These are phyloP conservation scores for Leuctra nigra DNA, from an alignment of 2,888 invertebrate genomes.

Conservation along the genomic window DNA sequence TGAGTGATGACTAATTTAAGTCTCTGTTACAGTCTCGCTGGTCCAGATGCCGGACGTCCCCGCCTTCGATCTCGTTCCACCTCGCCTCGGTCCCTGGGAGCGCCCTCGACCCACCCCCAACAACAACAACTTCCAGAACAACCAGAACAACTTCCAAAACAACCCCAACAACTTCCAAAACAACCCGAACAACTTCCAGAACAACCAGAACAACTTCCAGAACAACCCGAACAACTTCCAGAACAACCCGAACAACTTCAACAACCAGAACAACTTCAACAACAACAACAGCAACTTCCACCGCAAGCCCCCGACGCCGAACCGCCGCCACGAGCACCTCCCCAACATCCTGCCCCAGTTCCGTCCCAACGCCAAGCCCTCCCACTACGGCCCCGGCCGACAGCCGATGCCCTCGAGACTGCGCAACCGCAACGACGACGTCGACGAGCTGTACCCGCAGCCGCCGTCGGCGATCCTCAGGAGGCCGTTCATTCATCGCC, in stretches of 20 bases:
- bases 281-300: too few relatives aligned
- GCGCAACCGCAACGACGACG: constrained; percentile 34
- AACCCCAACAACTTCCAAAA: too few relatives aligned
- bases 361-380: constrained; percentile 56
- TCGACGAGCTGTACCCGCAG: constrained; percentile 29
- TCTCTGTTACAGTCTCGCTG: too few relatives aligned
- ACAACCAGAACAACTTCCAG: too few relatives aligned
- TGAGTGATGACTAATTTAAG: too few relatives aligned
- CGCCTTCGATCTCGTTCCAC: constrained; percentile 5
- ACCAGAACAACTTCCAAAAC: too few relatives aligned
- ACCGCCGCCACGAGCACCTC: constrained; percentile 34
- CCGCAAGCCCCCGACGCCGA: constrained; percentile 11
- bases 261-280: too few relatives aligned
- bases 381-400: constrained; percentile 33
- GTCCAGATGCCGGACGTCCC: background rate
- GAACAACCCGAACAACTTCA: too few relatives aligned
- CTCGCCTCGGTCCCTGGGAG: constrained; percentile 1
- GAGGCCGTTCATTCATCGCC: constrained; percentile 31
- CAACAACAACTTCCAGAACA: background rate
- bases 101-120: background rate
- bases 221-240: too few relatives aligned
- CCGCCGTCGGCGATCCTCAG: constrained; percentile 43
- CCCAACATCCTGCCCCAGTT: constrained; percentile 68
- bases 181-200: too few relatives aligned
- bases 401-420: constrained; percentile 34